Evolutionary conservation across 2,888 invertebrate species (phyloP).

Genomic region (Phytoseiulus persimilis): DNA sequence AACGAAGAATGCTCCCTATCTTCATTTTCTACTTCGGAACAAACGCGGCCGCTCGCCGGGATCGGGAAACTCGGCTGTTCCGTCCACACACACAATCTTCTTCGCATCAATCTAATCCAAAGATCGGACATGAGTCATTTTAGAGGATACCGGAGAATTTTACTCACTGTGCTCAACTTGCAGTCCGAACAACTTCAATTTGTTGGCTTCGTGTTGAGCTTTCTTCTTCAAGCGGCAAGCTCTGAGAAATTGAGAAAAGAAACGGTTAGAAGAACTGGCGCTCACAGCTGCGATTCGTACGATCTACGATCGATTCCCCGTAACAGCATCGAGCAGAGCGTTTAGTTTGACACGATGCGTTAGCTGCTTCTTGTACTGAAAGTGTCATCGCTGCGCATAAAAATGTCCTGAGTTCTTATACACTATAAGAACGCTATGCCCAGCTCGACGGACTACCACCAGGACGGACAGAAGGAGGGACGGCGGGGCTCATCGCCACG

Average conservation of each 20-base stretch:
- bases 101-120: no score
- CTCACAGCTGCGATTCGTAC: no score
- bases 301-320: no score
- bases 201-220: constrained; percentile 97
- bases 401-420: not conserved
- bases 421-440: not conserved
- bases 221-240: constrained; percentile 96
- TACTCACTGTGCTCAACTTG: constrained; percentile 86
- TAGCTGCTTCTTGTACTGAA: not conserved
- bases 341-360: not conserved
- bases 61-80: no score
- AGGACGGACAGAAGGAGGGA: not conserved
- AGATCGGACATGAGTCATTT: no score
- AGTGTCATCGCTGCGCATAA: not conserved
- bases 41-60: not conserved
- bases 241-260: constrained; percentile 51
- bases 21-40: not conserved
- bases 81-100: no score
- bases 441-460: not conserved
- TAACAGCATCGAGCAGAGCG: not conserved
- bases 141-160: not conserved
- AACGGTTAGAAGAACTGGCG: not conserved
- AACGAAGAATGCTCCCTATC: not conserved
- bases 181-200: constrained; percentile 83
- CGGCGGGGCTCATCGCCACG: not conserved